Percentiles rank a stretch among this genome's conserved stretches.
These are phyloP conservation scores for Taxidea taxus DNA, from an alignment of 2,113 vertebrate genomes.

Conservation along the genomic window DNA sequence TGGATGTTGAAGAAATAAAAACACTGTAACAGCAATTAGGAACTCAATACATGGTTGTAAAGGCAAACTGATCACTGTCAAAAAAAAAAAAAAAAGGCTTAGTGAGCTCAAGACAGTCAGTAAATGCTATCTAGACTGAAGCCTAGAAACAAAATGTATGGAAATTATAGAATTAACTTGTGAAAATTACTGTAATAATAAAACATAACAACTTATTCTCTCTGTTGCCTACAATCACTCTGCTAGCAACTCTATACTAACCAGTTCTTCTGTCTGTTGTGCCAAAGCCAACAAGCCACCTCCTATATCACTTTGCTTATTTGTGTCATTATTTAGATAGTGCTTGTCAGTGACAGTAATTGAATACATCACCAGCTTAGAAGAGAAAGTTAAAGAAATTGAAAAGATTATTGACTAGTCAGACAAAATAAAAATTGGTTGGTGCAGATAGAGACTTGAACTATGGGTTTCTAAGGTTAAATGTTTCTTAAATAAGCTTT, in stretches of 20 bases:
- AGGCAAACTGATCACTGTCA: background rate
- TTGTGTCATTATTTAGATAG: background rate
- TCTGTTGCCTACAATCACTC: background rate
- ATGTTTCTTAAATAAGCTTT: constrained; percentile 22
- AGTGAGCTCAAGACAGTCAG: background rate
- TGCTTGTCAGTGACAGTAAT: background rate
- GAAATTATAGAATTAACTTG: constrained; percentile 8
- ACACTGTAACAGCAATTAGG: background rate
- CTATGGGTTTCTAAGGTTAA: background rate
- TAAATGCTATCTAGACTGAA: background rate
- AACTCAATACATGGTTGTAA: background rate
- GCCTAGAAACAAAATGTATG: background rate
- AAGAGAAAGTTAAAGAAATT: constrained; percentile 20
- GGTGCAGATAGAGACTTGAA: background rate
- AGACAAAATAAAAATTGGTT: constrained; percentile 38
- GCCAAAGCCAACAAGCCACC: background rate
- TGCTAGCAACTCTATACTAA: background rate
- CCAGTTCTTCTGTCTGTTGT: background rate
- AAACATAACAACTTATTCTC: background rate
- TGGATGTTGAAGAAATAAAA: background rate
- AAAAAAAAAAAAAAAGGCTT: background rate
- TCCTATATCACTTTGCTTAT: constrained; percentile 8
- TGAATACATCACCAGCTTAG: background rate
- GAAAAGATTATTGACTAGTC: background rate
- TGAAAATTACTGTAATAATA: background rate